A percentile compares a stretch with the other conserved stretches of the same genome.
phyloP scores from a whole-genome alignment of 2,888 invertebrate species.

The Drosophila lutescens region DNA sequence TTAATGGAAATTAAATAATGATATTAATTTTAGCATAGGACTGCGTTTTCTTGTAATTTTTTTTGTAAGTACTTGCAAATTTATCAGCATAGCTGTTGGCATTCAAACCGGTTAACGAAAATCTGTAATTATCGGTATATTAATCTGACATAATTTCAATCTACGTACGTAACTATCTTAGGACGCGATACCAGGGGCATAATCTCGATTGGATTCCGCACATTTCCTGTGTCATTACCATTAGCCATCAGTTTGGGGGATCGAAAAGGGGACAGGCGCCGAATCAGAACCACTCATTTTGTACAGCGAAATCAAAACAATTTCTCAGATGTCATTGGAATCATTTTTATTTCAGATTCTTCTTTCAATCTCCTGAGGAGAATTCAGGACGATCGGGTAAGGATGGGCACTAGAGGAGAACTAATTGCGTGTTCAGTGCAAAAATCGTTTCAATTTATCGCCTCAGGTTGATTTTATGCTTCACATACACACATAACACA shows the following conservation, averaged over 20 bases:
- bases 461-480: conserved; percentile 75
- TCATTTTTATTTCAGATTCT: conserved; percentile 57
- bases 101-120: not conserved
- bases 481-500: conserved; percentile 54
- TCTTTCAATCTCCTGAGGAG: conserved; percentile 29
- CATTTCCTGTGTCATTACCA: conserved; percentile 34
- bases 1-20: too few relatives aligned
- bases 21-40: too few relatives aligned
- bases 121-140: conserved; percentile 15
- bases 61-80: not conserved
- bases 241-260: conserved; percentile 4
- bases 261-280: not conserved
- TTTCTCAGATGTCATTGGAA: conserved; percentile 61
- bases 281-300: conserved; percentile 42
- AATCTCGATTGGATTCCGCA: conserved; percentile 21
- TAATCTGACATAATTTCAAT: conserved; percentile 30
- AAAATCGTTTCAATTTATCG: conserved; percentile 78
- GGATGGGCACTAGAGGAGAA: conserved; percentile 55
- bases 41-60: not conserved
- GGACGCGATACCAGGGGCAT: conserved; percentile 15
- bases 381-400: not conserved
- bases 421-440: conserved; percentile 77
- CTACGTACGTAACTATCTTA: conserved; percentile 18
- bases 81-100: not conserved
- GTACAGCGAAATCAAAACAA: conserved; percentile 47